A percentile compares a stretch with the other conserved stretches of the same genome.
Evolutionary conservation across 2,113 vertebrate genomes (phyloP).

Genomic region (Platichthys stellatus): DNA sequence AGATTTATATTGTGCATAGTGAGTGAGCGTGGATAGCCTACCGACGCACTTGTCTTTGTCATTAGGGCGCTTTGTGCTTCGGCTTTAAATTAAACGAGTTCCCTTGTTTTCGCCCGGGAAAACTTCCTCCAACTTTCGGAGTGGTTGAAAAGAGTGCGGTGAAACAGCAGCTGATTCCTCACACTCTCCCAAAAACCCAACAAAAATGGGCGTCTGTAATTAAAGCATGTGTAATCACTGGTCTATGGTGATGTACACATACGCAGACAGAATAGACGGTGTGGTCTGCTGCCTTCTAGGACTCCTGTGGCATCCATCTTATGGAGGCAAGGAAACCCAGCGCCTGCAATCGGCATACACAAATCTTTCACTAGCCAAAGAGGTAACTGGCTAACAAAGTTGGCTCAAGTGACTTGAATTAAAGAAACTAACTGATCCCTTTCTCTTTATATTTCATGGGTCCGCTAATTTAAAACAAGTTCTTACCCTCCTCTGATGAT

Average conservation of each 20-base stretch:
- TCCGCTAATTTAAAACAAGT: too few relatives aligned
- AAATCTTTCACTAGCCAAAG: conserved; percentile 69
- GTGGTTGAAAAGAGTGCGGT: background rate
- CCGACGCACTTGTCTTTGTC: conserved; percentile 24
- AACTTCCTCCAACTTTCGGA: background rate
- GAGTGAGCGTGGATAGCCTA: conserved; percentile 1
- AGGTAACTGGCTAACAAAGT: conserved; percentile 67
- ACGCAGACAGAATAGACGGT: conserved; percentile 40
- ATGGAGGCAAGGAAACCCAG: conserved; percentile 16
- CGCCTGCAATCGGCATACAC: conserved; percentile 64
- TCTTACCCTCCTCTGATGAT: too few relatives aligned
- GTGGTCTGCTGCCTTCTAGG: conserved; percentile 32
- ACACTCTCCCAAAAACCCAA: background rate
- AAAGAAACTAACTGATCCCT: conserved; percentile 59
- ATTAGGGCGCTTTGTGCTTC: background rate
- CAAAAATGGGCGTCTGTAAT: conserved; percentile 39
- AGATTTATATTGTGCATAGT: conserved; percentile 29
- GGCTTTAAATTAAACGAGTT: conserved; percentile 10
- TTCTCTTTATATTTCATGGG: background rate
- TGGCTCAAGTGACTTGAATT: conserved; percentile 66
- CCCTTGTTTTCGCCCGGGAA: background rate
- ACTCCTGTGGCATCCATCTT: conserved; percentile 63
- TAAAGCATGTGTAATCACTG: conserved; percentile 51
- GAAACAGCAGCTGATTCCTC: conserved; percentile 3
- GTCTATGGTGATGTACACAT: conserved; percentile 51